Conservation (phyloP, 2,113 vertebrate species). For the Brachypteracias leptosomus region DNA sequence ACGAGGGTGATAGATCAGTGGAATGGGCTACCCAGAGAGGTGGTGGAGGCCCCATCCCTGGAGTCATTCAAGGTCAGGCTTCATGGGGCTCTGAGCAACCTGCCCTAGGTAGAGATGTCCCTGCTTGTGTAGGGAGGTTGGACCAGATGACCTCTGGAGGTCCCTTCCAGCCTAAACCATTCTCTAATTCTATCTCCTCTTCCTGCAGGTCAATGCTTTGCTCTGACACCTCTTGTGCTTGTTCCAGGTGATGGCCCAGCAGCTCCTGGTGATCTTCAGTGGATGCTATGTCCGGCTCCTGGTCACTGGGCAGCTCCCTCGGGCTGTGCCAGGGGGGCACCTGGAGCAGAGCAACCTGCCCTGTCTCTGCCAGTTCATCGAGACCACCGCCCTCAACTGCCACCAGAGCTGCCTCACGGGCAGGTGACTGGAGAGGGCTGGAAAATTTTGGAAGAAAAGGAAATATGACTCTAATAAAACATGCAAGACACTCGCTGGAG, state of each 20-base stretch:
- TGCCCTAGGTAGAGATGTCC: too few relatives aligned
- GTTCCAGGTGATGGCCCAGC: slow-evolving; percentile 73
- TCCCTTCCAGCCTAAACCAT: too few relatives aligned
- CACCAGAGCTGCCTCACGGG: not conserved
- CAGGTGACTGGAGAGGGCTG: not conserved
- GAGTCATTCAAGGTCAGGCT: too few relatives aligned
- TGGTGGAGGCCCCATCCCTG: too few relatives aligned
- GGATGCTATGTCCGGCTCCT: slow-evolving; percentile 76
- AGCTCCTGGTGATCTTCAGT: slow-evolving; percentile 73
- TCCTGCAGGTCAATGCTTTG: not conserved
- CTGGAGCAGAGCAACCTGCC: slow-evolving; percentile 17
- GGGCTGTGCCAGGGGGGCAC: not conserved
- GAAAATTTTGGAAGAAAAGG: not conserved
- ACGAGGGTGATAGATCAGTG: too few relatives aligned
- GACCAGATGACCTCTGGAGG: too few relatives aligned
- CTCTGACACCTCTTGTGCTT: not conserved
- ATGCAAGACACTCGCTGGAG: not conserved
- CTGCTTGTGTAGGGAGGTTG: too few relatives aligned
- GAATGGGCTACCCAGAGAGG: too few relatives aligned
- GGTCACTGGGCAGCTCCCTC: slow-evolving; percentile 69
- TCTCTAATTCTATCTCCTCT: too few relatives aligned
- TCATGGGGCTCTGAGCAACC: too few relatives aligned
- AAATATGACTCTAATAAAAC: not conserved
- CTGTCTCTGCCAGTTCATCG: slow-evolving; percentile 78
- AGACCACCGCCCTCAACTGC: slow-evolving; percentile 4